These are phyloP conservation scores for Malurus cyaneus DNA, from an alignment of 2,113 vertebrate genomes.

Conservation along the genomic window DNA sequence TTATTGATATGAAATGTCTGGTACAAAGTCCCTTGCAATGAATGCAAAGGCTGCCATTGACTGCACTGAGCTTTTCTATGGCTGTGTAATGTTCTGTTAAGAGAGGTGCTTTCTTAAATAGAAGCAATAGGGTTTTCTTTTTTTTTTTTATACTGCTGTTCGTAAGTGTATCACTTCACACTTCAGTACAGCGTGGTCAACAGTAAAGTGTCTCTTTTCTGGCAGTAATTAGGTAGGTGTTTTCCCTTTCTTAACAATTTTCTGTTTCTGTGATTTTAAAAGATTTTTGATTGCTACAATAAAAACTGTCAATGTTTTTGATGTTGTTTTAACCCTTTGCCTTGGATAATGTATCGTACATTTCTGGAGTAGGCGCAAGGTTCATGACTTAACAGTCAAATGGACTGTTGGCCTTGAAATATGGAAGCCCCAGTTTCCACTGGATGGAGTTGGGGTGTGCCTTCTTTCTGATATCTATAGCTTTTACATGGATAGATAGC, in stretches of 20 bases:
- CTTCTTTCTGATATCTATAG: background rate
- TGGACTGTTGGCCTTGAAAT: background rate
- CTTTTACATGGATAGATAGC: background rate
- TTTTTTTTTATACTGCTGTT: background rate
- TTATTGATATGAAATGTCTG: background rate
- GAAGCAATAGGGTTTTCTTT: background rate
- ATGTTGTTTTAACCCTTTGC: background rate
- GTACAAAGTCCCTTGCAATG: background rate
- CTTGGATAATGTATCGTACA: background rate
- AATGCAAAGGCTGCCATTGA: background rate
- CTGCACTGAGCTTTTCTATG: background rate
- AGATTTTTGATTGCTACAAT: background rate
- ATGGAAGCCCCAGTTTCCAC: background rate
- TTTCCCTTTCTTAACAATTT: background rate
- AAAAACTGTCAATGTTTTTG: background rate
- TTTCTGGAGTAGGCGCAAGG: accelerated
- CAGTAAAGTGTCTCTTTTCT: background rate
- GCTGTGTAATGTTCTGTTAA: background rate
- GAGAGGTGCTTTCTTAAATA: background rate
- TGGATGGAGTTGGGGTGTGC: background rate
- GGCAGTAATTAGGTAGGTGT: background rate
- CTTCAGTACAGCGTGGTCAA: background rate
- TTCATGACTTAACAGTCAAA: background rate
- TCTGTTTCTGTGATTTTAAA: background rate
- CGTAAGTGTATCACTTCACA: background rate